Evolutionary conservation across 2,888 invertebrate genomes (phyloP).

Genomic region (Hemistola chrysoprasaria): DNA sequence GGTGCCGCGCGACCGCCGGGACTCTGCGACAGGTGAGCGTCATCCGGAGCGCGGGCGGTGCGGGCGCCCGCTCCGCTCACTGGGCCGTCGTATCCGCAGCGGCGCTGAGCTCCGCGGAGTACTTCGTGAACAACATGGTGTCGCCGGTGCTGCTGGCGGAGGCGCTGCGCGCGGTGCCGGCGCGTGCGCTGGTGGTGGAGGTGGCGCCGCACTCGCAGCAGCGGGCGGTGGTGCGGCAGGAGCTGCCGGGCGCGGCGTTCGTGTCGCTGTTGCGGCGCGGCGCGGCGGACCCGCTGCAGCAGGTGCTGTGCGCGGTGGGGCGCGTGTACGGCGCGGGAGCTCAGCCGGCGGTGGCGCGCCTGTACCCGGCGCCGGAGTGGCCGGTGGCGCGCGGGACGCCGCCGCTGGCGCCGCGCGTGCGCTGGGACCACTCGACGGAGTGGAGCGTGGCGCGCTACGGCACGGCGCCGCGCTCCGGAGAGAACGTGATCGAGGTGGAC

Average conservation of each 20-base stretch:
- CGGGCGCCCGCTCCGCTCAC: too few species aligned
- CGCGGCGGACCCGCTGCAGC: conserved; percentile 87
- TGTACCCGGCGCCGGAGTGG: conserved; percentile 89
- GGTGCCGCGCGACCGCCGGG: conserved; percentile 93
- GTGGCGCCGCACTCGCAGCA: conserved; percentile 97
- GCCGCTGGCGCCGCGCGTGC: conserved; percentile 91
- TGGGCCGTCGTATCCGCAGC: too few species aligned
- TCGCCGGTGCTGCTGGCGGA: conserved; percentile 97
- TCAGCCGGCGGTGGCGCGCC: conserved; percentile 85
- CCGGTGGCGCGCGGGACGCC: conserved; percentile 97
- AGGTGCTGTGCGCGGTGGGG: conserved; percentile 89
- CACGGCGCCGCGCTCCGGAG: conserved; percentile 85
- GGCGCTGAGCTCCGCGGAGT: conserved; percentile 93
- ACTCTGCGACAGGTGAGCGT: conserved; percentile 64
- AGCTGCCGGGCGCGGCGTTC: conserved; percentile 86
- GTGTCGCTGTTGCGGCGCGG: conserved; percentile 93
- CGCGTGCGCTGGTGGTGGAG: conserved; percentile 94
- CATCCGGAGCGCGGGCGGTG: too few species aligned
- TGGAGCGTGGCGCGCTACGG: conserved; percentile 93
- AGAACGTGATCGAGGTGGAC: conserved; percentile 90
- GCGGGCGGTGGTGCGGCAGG: conserved; percentile 95
- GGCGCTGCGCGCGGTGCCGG: conserved; percentile 92
- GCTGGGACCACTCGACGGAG: conserved; percentile 95
- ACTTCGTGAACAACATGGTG: conserved; percentile 97
- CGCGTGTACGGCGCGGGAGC: conserved; percentile 90